Evolutionary conservation across 64 coral and sea anemone genomes (phyloP), one percentile per base, ranked within the genome.

Genomic region (Hydrozoanthus tunicans): DNA sequence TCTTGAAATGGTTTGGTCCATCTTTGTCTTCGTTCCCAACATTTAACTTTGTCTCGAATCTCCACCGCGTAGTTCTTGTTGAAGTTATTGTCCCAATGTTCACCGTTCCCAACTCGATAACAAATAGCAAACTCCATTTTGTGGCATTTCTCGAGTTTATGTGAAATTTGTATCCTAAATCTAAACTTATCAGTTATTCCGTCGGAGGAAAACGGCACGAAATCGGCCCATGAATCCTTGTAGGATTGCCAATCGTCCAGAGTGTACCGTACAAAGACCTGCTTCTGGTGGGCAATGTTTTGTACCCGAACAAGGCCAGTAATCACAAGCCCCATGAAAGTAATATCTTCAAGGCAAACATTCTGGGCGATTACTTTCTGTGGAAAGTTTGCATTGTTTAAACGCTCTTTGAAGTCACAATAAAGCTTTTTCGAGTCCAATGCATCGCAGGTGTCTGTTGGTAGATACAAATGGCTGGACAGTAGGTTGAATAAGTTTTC

Each of bases 181-280:
- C 77, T 88, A 27, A 90, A 93, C 66, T 90, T 93, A 27, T 93
- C 92, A 59, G 86, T 84, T 51, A 64, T 81, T 75, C 92, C 86
- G 7, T 79, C 69, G 4, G 58, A 79, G 7, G 80, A 93, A 59
- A 80, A 89, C 2, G 32, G 88, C 4, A 75, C 66, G 24, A 93
- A 93, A 17, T 93, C 85, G 4, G 85, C 92, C 65, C 54, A 62
- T 13, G 51, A 71, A 11, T 93, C 78, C 4, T 60, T 54, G 8
- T 81, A 90, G 1, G 79, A 60, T 82, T 89, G 51, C 92, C 92
- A 93, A 10, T 62, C 51, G 79, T 93, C 76, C 0, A 90, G 56
- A n/a, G 85, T 81, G 43, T 93, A 90, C 63, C 86, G 77, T 26
- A 93, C 92, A 66, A 93, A 93, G 53, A 93, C 92, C 4, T 93